Evolutionary conservation across 2,113 vertebrate genomes (phyloP), one percentile per base, ranked within the genome.

Genomic region (Pontoporia blainvillei): DNA sequence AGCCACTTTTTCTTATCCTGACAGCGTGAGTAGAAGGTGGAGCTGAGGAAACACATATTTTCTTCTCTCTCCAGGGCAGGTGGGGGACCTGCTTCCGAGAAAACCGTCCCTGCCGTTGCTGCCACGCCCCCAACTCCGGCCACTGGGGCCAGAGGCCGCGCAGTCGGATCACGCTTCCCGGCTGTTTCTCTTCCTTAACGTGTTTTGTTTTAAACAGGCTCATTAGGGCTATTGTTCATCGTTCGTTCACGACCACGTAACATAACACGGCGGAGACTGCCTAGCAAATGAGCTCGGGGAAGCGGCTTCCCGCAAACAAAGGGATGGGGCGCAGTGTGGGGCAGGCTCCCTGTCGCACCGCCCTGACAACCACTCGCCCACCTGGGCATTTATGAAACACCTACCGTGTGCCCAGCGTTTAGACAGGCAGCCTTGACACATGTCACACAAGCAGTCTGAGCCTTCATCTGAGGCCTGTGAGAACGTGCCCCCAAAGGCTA

Each of bases 211-310:
- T 12, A 34, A 76, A 76, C 21, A 66, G 84, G 31, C 29, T 92
- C 13, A 25, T n/a, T 5, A 8, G n/a, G 92, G 34, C 62, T 6
- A 5, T 1, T 15, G 46, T 25, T 75, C 62, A n/a, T 82, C 1
- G 29, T 9, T 71, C 10, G 61, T 31, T 83, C 85, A 27, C 3
- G 31, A 52, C 75, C 90, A 84, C 1, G 0, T 18, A 3, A 6
- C 0, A 0, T 1, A 57, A 73, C 17, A n/a, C 21, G 4, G 67
- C 0, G 0, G 91, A 39, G 2, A 31, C 31, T 14, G 75, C 79
- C 52, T 17, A 5, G 39, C 25, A 6, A 44, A 31, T 5, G 46
- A 44, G 36, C 39, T 61, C 23, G 29, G 1, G 21, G 36, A 64
- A 72, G 44, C 21, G 6, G 14, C 59, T 44, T 57, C 54, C 34